A percentile compares a stretch with the other conserved stretches of the same genome.
Evolutionary conservation across 2,797 vertebrate species (phyloP).

Genomic region (Enteromius fasciolatus): DNA sequence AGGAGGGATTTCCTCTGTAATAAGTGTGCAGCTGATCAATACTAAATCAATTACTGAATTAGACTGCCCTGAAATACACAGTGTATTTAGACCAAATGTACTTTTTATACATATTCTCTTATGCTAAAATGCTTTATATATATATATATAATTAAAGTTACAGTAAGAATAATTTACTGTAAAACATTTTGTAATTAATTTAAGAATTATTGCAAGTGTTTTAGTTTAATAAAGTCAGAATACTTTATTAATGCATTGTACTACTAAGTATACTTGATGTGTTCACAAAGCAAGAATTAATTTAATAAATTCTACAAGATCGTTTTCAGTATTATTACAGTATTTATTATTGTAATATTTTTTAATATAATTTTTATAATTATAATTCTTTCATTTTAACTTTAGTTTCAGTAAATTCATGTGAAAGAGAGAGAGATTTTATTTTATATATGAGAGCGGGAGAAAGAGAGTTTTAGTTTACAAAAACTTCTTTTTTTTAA

Average conservation of each 20-base stretch:
- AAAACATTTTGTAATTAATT: too few relatives aligned
- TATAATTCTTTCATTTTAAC: neutral
- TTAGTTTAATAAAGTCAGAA: neutral
- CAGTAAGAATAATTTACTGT: too few relatives aligned
- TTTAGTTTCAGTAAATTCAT: neutral
- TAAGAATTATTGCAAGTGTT: neutral
- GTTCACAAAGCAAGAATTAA: neutral
- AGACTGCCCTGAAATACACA: neutral
- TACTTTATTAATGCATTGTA: neutral
- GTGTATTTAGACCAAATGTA: neutral
- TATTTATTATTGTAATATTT: neutral
- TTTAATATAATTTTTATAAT: too few relatives aligned
- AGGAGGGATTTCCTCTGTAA: neutral
- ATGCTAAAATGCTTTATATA: neutral
- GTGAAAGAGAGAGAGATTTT: neutral
- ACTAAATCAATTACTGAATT: neutral
- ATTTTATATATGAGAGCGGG: neutral
- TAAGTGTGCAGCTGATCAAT: constrained; percentile 5
- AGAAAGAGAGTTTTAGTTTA: neutral
- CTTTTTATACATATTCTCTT: neutral
- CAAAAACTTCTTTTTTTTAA: neutral
- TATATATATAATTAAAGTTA: neutral
- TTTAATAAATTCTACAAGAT: neutral
- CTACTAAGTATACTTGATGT: neutral
- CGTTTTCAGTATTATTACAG: neutral